phyloP scores from a whole-genome alignment of 2,797 vertebrate genomes.

The Gorsachius magnificus region DNA sequence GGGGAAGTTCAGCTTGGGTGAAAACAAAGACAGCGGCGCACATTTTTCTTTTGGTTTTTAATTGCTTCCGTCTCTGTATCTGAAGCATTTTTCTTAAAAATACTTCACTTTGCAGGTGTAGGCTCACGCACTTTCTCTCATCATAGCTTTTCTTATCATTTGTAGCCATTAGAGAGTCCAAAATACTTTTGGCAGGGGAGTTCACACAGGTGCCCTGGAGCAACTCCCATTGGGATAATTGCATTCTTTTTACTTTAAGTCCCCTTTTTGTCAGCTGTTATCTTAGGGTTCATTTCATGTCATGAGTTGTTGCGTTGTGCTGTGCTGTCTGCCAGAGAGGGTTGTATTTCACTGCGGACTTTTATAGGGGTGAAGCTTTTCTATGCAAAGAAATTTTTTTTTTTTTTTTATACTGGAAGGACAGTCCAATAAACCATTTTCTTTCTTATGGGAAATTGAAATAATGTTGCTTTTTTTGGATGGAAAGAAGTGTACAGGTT shows the following conservation, averaged over 20 bases:
- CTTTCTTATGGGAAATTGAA: constrained; percentile 22
- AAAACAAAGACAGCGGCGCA: constrained; percentile 52
- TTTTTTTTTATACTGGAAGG: neutral
- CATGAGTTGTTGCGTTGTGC: neutral
- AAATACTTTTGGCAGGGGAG: constrained; percentile 27
- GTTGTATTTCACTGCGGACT: neutral
- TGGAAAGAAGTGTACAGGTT: neutral
- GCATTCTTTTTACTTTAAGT: neutral
- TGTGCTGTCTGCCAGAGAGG: neutral
- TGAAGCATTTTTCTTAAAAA: constrained; percentile 45
- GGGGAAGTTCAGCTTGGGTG: constrained; percentile 68
- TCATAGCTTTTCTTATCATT: constrained; percentile 30
- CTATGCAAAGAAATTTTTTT: neutral
- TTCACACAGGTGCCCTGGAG: constrained; percentile 29
- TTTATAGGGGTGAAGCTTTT: neutral
- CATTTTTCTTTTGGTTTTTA: constrained; percentile 17
- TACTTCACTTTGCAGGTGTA: constrained; percentile 51
- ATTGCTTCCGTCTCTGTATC: constrained; percentile 38
- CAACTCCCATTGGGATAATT: constrained; percentile 22
- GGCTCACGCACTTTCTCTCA: constrained; percentile 40
- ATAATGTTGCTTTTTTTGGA: neutral
- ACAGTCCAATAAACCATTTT: constrained; percentile 44
- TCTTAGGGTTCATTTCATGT: constrained; percentile 19
- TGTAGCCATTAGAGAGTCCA: constrained; percentile 11
- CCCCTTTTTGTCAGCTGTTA: neutral